Conservation (phyloP, 92 coral and sea anemone genomes). For the Palythoa grandis region DNA sequence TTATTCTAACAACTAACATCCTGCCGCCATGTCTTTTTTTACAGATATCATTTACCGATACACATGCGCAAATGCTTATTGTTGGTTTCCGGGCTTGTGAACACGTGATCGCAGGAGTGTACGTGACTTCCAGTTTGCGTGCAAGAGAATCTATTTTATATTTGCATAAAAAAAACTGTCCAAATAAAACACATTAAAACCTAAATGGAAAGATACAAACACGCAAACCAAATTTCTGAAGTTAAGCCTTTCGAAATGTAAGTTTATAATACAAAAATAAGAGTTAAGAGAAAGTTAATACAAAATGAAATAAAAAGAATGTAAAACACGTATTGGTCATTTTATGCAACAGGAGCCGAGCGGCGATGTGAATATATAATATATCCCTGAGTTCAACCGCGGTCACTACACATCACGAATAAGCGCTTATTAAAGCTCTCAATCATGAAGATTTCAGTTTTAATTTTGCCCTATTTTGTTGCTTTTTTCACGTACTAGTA, state of each 20-base stretch:
- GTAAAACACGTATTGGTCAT: too few species aligned
- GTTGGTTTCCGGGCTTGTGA: too few species aligned
- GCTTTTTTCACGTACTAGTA: background rate
- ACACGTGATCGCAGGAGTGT: background rate
- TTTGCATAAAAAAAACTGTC: background rate
- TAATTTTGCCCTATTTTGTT: background rate
- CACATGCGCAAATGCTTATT: too few species aligned
- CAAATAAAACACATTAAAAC: background rate
- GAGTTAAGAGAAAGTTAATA: background rate
- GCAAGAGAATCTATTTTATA: background rate
- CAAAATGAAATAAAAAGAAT: background rate
- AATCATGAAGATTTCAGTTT: background rate
- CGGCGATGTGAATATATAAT: background rate
- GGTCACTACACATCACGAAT: background rate
- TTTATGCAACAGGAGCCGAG: too few species aligned
- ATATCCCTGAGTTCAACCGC: background rate
- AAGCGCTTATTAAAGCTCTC: background rate
- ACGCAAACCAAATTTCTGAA: background rate
- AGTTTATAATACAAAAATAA: background rate
- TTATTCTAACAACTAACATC: background rate
- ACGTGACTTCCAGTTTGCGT: constrained; percentile 18
- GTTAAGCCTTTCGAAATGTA: background rate
- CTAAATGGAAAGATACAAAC: background rate
- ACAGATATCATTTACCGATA: too few species aligned
- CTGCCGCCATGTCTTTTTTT: too few species aligned